Percentiles rank a stretch among this genome's conserved stretches.
Conservation (phyloP, 1,140 invertebrate species). For the Eumaeus atala region DNA sequence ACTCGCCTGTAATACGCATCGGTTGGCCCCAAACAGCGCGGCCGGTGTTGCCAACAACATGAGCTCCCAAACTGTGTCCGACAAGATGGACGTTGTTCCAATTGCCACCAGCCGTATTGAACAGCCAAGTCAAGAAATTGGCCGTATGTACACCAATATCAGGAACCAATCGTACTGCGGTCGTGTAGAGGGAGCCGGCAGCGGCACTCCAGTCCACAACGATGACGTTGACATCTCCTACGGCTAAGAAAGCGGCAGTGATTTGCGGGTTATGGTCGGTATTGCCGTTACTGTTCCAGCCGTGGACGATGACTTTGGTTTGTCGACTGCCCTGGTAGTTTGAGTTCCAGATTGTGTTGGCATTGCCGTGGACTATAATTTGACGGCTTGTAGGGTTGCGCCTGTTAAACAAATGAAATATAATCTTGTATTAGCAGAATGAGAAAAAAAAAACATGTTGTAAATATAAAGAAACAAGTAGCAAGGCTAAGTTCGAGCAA, state of each 20-base stretch:
- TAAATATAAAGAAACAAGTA: background rate
- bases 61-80: constrained; percentile 90
- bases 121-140: constrained; percentile 43
- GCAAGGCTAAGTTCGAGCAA: background rate
- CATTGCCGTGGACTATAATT: constrained; percentile 31
- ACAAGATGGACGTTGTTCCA: constrained; percentile 84
- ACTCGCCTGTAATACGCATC: constrained; percentile 47
- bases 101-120: constrained; percentile 33
- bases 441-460: constrained; percentile 2
- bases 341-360: constrained; percentile 34
- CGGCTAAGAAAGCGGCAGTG: constrained; percentile 52
- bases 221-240: constrained; percentile 74
- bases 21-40: constrained; percentile 38
- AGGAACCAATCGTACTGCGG: constrained; percentile 69
- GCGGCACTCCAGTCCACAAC: constrained; percentile 55
- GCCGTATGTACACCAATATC: constrained; percentile 45
- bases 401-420: constrained; percentile 23
- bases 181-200: constrained; percentile 48
- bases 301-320: constrained; percentile 39
- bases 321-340: constrained; percentile 34
- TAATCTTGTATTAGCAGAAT: no score
- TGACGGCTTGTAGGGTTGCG: constrained; percentile 35
- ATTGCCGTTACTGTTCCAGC: constrained; percentile 40
- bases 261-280: constrained; percentile 26
- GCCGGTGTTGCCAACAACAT: constrained; percentile 87